Percentiles rank a stretch among this genome's conserved stretches.
Evolutionary conservation across 1,140 invertebrate species (phyloP).

Genomic region (Yoshiicerus persimilis): DNA sequence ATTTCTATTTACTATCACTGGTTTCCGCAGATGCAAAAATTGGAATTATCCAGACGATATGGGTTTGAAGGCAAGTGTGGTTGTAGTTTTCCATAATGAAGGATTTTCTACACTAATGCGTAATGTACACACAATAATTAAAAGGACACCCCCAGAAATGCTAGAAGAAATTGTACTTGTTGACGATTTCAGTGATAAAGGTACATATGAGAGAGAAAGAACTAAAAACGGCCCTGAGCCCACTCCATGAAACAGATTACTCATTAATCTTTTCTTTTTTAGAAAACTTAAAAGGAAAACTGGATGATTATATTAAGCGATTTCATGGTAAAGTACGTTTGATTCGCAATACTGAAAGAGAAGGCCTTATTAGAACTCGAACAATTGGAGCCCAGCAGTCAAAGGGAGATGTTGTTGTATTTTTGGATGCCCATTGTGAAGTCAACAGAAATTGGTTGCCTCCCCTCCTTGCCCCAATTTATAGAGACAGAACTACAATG

Average conservation of each 20-base stretch:
- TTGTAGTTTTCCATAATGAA: conserved; percentile 99
- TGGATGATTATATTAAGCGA: conserved; percentile 85
- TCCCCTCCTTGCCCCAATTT: conserved; percentile 68
- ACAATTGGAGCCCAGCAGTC: conserved; percentile 91
- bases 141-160: conserved; percentile 84
- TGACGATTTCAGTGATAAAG: conserved; percentile 96
- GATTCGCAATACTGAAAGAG: conserved; percentile 79
- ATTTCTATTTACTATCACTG: too few relatives aligned
- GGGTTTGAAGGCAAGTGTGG: conserved; percentile 83
- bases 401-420: conserved; percentile 93
- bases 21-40: conserved; percentile 76
- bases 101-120: conserved; percentile 91
- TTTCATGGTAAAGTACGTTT: conserved; percentile 87
- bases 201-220: too few relatives aligned
- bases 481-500: conserved; percentile 71
- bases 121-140: conserved; percentile 83
- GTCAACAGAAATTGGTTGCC: conserved; percentile 96
- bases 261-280: conserved; percentile 52
- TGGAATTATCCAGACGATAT: conserved; percentile 92
- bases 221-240: too few relatives aligned
- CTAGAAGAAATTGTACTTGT: conserved; percentile 96
- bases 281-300: conserved; percentile 82
- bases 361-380: conserved; percentile 88
- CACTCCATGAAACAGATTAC: too few relatives aligned
- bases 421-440: conserved; percentile 86